phyloP scores from a whole-genome alignment of 2,797 vertebrate genomes.

The Hyperoplus lanceolatus region DNA sequence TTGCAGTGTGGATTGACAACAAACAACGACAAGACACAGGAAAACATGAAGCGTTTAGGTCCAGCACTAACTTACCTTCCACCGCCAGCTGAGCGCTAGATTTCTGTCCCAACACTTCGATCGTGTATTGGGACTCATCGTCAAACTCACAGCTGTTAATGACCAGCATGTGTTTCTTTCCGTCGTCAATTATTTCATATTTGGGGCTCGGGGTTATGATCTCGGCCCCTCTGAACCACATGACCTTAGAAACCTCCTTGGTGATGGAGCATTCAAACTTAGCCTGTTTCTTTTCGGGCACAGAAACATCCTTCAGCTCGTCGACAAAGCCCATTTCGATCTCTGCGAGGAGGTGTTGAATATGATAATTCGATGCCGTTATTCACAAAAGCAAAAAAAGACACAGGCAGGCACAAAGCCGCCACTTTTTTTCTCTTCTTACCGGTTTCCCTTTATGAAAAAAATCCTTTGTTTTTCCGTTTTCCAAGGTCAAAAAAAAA shows the following conservation, averaged over 20 bases:
- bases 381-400: constrained; percentile 42
- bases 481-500: constrained; percentile 19
- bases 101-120: constrained; percentile 91
- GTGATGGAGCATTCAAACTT: constrained; percentile 96
- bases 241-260: constrained; percentile 93
- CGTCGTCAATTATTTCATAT: constrained; percentile 95
- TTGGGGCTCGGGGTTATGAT: constrained; percentile 94
- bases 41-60: constrained; percentile 23
- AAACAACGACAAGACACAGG: constrained; percentile 46
- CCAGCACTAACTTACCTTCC: constrained; percentile 92
- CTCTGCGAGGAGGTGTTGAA: constrained; percentile 89
- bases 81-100: constrained; percentile 91
- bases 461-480: not conserved
- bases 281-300: constrained; percentile 97
- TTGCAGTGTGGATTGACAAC: not conserved
- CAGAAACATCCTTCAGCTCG: constrained; percentile 93
- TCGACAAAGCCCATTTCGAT: constrained; percentile 94
- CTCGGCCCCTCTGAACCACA: constrained; percentile 94
- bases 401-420: not conserved
- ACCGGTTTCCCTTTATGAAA: not conserved
- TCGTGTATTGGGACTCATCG: constrained; percentile 94
- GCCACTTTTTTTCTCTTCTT: not conserved
- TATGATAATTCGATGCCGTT: constrained; percentile 55
- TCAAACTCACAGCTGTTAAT: constrained; percentile 97
- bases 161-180: constrained; percentile 96